phyloP scores from a whole-genome alignment of 2,888 invertebrate genomes.

The Temnothorax unifasciatus region DNA sequence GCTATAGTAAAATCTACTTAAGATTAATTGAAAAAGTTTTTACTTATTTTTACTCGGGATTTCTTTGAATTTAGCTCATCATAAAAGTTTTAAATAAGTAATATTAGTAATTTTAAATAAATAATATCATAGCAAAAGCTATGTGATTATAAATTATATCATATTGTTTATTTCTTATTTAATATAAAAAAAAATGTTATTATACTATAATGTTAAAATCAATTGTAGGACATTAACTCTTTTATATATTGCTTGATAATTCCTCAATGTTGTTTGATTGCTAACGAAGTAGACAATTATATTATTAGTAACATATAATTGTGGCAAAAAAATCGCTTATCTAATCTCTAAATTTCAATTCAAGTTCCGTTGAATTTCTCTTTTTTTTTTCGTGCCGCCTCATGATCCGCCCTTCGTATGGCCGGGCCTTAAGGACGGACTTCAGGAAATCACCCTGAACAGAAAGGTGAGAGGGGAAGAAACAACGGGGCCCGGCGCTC shows the following conservation, averaged over 20 bases:
- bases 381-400: background rate
- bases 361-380: background rate
- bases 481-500: conserved; percentile 58
- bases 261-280: background rate
- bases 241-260: background rate
- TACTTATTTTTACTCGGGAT: background rate
- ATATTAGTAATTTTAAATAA: background rate
- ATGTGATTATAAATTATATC: background rate
- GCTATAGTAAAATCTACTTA: background rate
- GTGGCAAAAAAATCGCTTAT: background rate
- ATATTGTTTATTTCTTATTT: background rate
- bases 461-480: conserved; percentile 34
- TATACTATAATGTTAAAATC: background rate
- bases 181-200: background rate
- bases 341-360: background rate
- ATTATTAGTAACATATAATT: background rate
- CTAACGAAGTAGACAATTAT: background rate
- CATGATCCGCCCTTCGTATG: conserved; percentile 16
- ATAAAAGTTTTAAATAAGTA: background rate
- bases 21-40: conserved; percentile 4
- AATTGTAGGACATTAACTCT: background rate
- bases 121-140: background rate
- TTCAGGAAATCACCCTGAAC: conserved; percentile 48
- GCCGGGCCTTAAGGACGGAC: conserved; percentile 64
- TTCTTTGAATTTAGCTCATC: background rate